Conservation (phyloP, 2,113 vertebrate species). For the Callaeas wilsoni region DNA sequence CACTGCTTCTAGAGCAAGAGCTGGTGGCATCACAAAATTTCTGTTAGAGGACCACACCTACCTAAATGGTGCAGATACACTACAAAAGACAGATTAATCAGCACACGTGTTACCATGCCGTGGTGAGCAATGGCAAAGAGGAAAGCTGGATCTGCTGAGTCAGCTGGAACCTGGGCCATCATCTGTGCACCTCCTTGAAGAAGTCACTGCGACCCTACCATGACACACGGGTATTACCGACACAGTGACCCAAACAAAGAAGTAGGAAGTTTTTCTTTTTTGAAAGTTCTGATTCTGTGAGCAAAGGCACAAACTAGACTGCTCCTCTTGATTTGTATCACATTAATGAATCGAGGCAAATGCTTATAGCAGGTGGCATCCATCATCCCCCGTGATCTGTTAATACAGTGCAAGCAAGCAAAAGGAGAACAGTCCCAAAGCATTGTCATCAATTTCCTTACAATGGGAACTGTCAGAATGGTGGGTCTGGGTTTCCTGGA, state of each 20-base stretch:
- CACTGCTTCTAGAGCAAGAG: neutral
- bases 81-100: neutral
- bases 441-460: neutral
- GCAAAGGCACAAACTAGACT: neutral
- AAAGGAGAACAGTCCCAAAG: neutral
- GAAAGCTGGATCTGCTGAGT: neutral
- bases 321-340: neutral
- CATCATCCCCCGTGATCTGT: neutral
- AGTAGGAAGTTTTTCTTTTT: neutral
- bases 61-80: neutral
- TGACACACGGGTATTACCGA: neutral
- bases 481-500: neutral
- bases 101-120: neutral
- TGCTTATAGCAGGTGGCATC: neutral
- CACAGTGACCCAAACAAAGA: neutral
- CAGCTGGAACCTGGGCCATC: neutral
- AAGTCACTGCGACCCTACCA: neutral
- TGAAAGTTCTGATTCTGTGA: neutral
- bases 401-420: neutral
- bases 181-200: neutral
- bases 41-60: neutral
- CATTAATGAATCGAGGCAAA: neutral
- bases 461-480: slow-evolving; percentile 1
- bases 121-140: neutral
- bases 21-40: neutral